Conservation (phyloP, 2,797 vertebrate species). For the Intellagama lesueurii region DNA sequence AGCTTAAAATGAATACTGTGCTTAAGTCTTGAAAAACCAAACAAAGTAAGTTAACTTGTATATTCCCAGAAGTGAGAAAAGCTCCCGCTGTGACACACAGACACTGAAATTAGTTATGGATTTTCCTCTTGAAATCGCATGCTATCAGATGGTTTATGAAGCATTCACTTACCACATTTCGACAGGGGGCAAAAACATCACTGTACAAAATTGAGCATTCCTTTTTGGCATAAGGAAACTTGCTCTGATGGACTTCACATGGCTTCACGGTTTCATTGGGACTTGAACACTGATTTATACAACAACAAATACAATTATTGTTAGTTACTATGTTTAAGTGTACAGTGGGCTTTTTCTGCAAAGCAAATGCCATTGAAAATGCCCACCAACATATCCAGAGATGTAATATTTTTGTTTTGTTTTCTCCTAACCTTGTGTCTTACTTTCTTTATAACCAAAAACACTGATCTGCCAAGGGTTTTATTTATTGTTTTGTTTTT, state of each 20-base stretch:
- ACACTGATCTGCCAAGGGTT: constrained; percentile 33
- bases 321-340: constrained; percentile 1
- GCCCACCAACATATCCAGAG: neutral
- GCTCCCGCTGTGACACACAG: too few species aligned
- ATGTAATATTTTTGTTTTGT: constrained; percentile 19
- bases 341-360: neutral
- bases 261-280: constrained; percentile 88
- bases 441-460: constrained; percentile 52
- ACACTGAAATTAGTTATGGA: too few species aligned
- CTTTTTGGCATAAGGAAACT: constrained; percentile 97
- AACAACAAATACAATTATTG: constrained; percentile 53
- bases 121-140: too few species aligned
- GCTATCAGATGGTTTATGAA: constrained; percentile 12
- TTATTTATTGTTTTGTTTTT: constrained; percentile 51
- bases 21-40: too few species aligned
- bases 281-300: constrained; percentile 87
- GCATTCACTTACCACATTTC: constrained; percentile 90
- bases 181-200: constrained; percentile 95
- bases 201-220: constrained; percentile 97
- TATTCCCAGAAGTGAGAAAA: too few species aligned
- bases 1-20: too few species aligned
- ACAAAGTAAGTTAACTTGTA: too few species aligned
- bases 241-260: constrained; percentile 94
- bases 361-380: neutral
- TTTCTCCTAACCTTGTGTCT: neutral